Percentiles rank a stretch among this genome's conserved stretches.
These are phyloP conservation scores for Apus apus DNA, from an alignment of 2,113 vertebrate species.

Conservation along the genomic window DNA sequence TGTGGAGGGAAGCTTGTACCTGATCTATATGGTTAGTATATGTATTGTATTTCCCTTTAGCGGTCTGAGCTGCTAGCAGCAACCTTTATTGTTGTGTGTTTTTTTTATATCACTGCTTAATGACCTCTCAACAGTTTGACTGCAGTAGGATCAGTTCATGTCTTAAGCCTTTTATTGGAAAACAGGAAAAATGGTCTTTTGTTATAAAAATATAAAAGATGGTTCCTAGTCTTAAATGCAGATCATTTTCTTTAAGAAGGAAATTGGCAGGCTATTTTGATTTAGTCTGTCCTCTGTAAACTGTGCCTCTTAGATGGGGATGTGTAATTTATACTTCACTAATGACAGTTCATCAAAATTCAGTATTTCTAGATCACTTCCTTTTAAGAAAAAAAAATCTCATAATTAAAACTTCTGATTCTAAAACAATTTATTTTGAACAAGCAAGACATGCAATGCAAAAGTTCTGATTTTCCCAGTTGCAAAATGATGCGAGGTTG, in stretches of 20 bases:
- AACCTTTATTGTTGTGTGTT: neutral
- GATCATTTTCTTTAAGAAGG: neutral
- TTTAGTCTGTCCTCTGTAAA: neutral
- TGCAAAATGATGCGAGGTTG: neutral
- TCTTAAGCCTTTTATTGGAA: neutral
- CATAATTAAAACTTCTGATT: neutral
- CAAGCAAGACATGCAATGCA: neutral
- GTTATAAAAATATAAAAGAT: neutral
- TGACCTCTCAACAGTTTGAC: neutral
- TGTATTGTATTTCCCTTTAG: neutral
- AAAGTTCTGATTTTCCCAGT: neutral
- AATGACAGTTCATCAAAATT: neutral
- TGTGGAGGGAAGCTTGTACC: rapidly evolving
- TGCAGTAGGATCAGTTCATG: neutral
- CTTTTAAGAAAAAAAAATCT: neutral
- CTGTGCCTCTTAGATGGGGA: neutral
- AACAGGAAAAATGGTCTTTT: neutral
- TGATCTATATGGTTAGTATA: neutral
- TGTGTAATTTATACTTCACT: neutral
- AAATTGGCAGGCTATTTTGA: neutral
- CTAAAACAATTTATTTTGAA: neutral
- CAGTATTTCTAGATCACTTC: neutral
- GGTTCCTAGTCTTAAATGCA: neutral
- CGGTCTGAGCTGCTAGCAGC: neutral
- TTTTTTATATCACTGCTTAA: neutral